Evolutionary conservation across 2,888 invertebrate genomes (phyloP), one percentile per base, ranked within the genome.

Genomic region (Oligia latruncula): DNA sequence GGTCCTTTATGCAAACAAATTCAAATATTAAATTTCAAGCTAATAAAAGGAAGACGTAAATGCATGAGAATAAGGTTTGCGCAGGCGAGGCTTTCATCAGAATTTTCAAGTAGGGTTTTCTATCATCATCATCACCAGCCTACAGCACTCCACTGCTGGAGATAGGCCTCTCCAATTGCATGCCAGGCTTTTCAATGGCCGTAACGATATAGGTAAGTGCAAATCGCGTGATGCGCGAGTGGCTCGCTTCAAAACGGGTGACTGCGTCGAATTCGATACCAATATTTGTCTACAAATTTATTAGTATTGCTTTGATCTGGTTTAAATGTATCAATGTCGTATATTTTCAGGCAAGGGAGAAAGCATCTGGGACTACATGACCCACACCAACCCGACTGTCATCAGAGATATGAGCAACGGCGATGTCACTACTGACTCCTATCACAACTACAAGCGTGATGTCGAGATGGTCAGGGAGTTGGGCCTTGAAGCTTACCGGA

Each of bases 361-460:
- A 82, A 93, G 87, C 52, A 93, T 94, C 46, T 93, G 94, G 94
- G 94, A 94, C 71, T 88, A 86, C 71, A 81, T 92, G 84, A 91
- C 91, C 23, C 94, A 94, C 79, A 91, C 83, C 13, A 87, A 89
- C 6, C 92, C 93, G 0, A 77, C 88, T 5, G 87, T 89, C 0
- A 92, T 93, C 66, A 80, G 71, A 40, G 93, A 94, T 58, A 20
- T 20, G 5, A 95, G 95, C 70, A 97, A 97, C 83, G 98, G 97
- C 0, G 97, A 98, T 88, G 91, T 97, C 3, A 95, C 97, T 0
- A 95, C 97, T 13, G 97, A 98, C 88, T 95, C 96, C 67, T 97
- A 97, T 90, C 95, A 97, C 90, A 97, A 97, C 87, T 97, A 97
- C 90, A 95, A 97, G 87, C 97, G 97, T n/a, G 97, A 97, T 83